Evolutionary conservation across 1,140 invertebrate species (phyloP), one percentile per base, ranked within the genome.

Genomic region (Polyergus mexicanus): DNA sequence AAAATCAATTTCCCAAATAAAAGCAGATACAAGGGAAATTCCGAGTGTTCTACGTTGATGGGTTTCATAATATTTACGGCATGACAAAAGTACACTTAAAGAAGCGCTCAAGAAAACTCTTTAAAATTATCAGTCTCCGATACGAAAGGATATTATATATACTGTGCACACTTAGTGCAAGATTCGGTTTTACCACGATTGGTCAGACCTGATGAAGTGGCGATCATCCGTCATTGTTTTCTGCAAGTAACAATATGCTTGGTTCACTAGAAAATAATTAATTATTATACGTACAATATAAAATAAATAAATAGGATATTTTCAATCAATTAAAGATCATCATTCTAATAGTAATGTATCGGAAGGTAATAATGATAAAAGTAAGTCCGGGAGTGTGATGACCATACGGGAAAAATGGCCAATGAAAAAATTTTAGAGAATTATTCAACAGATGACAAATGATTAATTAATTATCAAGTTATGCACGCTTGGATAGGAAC

Each of bases 21-120:
- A 62, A 83, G 78, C 56, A 84, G 66, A 32, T 87, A 60, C 28
- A 87, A 58, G 38, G 78, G 77, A 65, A 77, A 63, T 22, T 54
- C 60, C 54, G 54, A 6, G 22, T 58, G 32, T 51, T 69, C 44
- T 13, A 35, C 38, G 28, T 72, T 56, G 32, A 51, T 54, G 58
- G 62, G 77, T 89, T 72, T 89, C 88, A 86, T 89, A 89, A 25
- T 77, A 76, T 56, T 56, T 28, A 51, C 38, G 58, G 66, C 87
- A 68, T 68, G 77, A 86, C 81, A 60, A 69, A 54, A 47, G 41
- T 54, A 47, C 32, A 54, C 44, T 32, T 81, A 6, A 16, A 51
- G 38, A 44, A 60, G 44, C 68, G 78, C 28, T 11, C 2, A 22
- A 13, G 32, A 19, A 69, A 83, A 83, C 16, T 32, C 6, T 19